These are phyloP conservation scores for Dugesia japonica DNA, from an alignment of 2,888 invertebrate species.

Conservation along the genomic window DNA sequence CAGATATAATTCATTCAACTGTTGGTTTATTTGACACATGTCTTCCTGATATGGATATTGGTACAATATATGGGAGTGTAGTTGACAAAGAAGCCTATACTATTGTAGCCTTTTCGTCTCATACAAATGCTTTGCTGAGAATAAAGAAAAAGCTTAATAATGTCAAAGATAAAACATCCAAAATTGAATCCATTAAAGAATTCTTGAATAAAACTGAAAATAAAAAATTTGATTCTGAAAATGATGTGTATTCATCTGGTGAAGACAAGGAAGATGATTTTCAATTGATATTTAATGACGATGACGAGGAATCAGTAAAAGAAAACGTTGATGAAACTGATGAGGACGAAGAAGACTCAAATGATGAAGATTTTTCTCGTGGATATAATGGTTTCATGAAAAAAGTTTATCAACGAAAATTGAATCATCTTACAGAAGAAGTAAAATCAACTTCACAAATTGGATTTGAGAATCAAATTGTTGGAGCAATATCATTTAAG, in stretches of 20 bases:
- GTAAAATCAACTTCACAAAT: not conserved
- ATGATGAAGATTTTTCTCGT: not conserved
- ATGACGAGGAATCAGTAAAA: too few species aligned
- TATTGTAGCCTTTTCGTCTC: not conserved
- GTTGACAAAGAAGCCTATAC: conserved; percentile 26
- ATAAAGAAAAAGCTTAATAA: not conserved
- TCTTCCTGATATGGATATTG: conserved; percentile 21
- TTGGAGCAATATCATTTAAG: not conserved
- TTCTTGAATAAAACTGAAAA: not conserved
- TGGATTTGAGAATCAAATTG: not conserved
- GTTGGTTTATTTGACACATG: not conserved
- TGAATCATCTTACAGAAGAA: not conserved
- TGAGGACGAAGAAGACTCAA: not conserved
- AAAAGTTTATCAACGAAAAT: not conserved
- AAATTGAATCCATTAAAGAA: not conserved
- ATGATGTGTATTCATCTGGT: not conserved
- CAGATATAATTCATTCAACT: not conserved
- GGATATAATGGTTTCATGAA: conserved; percentile 20
- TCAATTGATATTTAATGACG: not conserved
- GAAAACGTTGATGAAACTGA: not conserved
- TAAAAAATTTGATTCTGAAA: too few species aligned
- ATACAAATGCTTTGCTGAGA: not conserved
- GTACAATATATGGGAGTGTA: not conserved
- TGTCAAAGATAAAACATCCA: not conserved
- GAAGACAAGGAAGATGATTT: not conserved